Base-by-base conservation (phyloP, 1,140 invertebrate species). In the Drosophila auraria region DNA sequence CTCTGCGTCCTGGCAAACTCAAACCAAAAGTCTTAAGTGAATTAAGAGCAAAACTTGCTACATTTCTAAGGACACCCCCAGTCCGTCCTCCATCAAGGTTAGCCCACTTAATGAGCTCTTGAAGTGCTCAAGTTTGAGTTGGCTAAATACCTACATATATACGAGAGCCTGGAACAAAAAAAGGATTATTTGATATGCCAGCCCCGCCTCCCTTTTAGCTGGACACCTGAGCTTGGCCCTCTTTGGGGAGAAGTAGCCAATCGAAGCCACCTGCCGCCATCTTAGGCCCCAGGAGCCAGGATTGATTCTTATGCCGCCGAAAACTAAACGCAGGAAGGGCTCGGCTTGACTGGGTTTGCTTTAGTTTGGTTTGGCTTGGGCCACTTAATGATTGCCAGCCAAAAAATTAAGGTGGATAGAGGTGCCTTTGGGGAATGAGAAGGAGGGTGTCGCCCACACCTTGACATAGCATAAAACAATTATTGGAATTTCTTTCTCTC, bases 1-100 rank as follows among this genome's bases (percentile, higher is more conserved):
- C 27, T 33, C 36, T 54, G 33, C 44, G 38, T 89, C 74, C 64
- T 76, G 74, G 64, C 53, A 51, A 58, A 68, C 76, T 63, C 75
- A 74, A 74, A 83, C 81, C 74, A 45, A 84, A 90, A 90, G 86
- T 74, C 75, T 90, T 90, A 90, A 90, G 86, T 90, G 86, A 90
- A 90, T 90, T 90, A 90, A 82, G 82, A 84, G 72, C 40, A 69
- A 82, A 89, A 90, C 86, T 90, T 90, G 86, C 78, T 77, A 90
- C 78, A 82, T 77, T 84, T 90, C 87, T 80, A 77, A 72, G 87
- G 87, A 71, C 56, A 27, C 12, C 68, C 27, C 33, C 58, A n/a
- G 20, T 38, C 38, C 33, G 50, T 62, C 59, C 30, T 54, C 73
- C 47, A 64, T 86, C 75, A 84, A 90, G 86, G 86, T 77, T 83